Evolutionary conservation across 2,888 invertebrate genomes (phyloP).

Genomic region (Synergus gifuensis): DNA sequence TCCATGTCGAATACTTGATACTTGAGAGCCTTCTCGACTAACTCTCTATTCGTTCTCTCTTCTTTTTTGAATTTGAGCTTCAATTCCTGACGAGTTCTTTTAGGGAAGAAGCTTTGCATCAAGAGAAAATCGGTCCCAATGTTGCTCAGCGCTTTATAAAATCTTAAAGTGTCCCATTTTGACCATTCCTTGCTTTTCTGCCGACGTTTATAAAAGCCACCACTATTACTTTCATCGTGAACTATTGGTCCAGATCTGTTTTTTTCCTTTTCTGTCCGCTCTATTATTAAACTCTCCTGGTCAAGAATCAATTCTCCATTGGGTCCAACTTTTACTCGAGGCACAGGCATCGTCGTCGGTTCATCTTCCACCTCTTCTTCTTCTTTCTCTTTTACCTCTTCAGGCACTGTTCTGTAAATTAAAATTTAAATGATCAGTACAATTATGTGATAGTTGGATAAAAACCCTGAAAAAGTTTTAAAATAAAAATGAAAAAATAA

Average conservation of each 20-base stretch:
- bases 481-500: neutral
- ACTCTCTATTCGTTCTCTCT: constrained; percentile 86
- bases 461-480: neutral
- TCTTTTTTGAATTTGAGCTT: constrained; percentile 97
- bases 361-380: constrained; percentile 73
- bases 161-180: constrained; percentile 90
- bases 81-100: constrained; percentile 88
- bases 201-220: constrained; percentile 84
- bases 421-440: neutral
- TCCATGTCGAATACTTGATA: constrained; percentile 85
- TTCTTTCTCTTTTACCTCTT: constrained; percentile 59
- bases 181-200: constrained; percentile 87
- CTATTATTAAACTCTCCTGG: constrained; percentile 90
- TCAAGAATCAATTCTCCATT: constrained; percentile 92
- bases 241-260: constrained; percentile 83
- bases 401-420: constrained; percentile 45
- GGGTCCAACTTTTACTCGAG: constrained; percentile 91
- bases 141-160: constrained; percentile 93
- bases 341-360: constrained; percentile 82
- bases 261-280: constrained; percentile 81
- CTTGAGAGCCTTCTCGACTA: constrained; percentile 87
- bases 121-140: constrained; percentile 96
- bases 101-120: constrained; percentile 91
- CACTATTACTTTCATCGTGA: constrained; percentile 80
- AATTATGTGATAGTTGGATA: neutral